Base-by-base conservation (phyloP, 2,113 vertebrate species). In the Henicopernis longicauda region DNA sequence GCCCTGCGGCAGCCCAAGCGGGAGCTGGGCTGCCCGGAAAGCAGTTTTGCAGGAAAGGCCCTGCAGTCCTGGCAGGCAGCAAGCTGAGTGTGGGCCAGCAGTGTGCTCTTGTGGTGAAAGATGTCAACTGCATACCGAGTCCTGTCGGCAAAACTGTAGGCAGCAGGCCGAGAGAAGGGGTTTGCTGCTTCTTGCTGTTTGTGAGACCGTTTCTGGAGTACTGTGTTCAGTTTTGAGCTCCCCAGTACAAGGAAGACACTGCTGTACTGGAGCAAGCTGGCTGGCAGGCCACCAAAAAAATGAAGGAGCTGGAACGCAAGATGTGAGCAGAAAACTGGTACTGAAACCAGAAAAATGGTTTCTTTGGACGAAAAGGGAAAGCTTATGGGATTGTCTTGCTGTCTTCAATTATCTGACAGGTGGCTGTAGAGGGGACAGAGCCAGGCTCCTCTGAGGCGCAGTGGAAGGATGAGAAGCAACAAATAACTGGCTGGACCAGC, bases 61-160 rank as follows among this genome's bases (percentile, higher is more conserved):
- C 18, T 3, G n/a, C 34, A 38, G 3, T 1, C 7, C 23, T 15
- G 74, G 36, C 31, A 9, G 72, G 58, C 67, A 26, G 58, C 36
- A 4, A 38, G 67, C 59, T 3, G 34, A 58, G 38, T 0, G 11
- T 7, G 87, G 82, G 23, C 23, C 87, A 23, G 82, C 93, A 94
- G 96, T 16, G 96, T 14, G 71, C 96, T 88, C 96, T 93, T 61
- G 87, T 72, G 96, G 95, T 76, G 4, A 11, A 13, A 49, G 62
- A 7, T 1, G 0, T 16, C 49, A 52, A 67, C 66, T 96, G 87
- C 95, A 74, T 0, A 0, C 45, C 3, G 10, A 25, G 47, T 8
- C 16, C 5, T 47, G 2, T 4, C 45, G 18, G 61, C 36, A 40
- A 22, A 23, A 1, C 32, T 12, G 50, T 10, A 32, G 76, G 71